Evolutionary conservation across 37 sponge, comb jelly and placozoan species (phyloP), one percentile per base, ranked within the genome.

Genomic region (Dysidea cf. avara): DNA sequence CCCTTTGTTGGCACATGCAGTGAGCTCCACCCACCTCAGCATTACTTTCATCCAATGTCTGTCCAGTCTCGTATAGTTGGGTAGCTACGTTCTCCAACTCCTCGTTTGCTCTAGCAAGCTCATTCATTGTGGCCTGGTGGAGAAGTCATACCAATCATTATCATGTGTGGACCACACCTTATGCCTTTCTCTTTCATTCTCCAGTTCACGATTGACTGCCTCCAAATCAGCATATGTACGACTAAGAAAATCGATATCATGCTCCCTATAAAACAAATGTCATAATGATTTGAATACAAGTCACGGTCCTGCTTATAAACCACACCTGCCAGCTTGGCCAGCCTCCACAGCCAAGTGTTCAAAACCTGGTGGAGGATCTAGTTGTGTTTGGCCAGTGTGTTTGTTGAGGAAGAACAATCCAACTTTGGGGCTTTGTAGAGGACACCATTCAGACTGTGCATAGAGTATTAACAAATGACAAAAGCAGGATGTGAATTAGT

Each of bases 401-500:
- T 96, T 96, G 78, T 96, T 96, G 60, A 96, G 79, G 86, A 79
- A 85, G 56, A 91, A 80, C 13, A 64, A 9, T 20, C 83, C 92
- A 37, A 73, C 81, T 29, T 67, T 56, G 16, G 74, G 39, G 51
- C 83, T 92, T 46, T 79, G 62, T 29, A 96, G 72, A 63, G 81
- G 82, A 36, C 71, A 54, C 96, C 96, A 96, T 25, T 94, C 79
- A 14, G 86, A 78, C 94, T 93, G 62, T 24, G 51, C 1, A 34
- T n/a, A n/a, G n/a, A n/a, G n/a, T n/a, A n/a, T 36, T 11, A 56
- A 18, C 59, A 26, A 61, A 60, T 61, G 7, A 70, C 14, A 21
- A 14, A 12, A 31, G n/a, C 47, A 70, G 53, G 24, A 9, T 25
- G 7, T 9, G 51, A 47, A 14, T 9, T 6, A 64, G 39, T 7